Conservation (phyloP, 2,113 vertebrate species). For the Caranx ignobilis region DNA sequence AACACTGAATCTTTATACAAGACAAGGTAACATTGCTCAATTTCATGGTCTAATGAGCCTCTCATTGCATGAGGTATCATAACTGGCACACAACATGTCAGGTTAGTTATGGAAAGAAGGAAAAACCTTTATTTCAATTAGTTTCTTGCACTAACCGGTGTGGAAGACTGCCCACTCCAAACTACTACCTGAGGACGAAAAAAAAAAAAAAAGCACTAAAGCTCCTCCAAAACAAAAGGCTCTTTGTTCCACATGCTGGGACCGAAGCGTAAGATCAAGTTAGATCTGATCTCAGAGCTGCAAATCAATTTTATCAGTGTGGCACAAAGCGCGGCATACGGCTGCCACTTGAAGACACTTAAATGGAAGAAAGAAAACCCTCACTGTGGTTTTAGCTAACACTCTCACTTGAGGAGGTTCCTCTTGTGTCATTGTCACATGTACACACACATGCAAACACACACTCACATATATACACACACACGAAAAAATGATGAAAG, state of each 20-base stretch:
- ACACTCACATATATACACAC: neutral
- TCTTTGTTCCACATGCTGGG: neutral
- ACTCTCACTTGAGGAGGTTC: neutral
- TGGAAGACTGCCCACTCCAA: slow-evolving; percentile 44
- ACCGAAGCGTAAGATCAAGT: neutral
- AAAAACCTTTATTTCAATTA: slow-evolving; percentile 59
- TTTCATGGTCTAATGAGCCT: slow-evolving; percentile 76
- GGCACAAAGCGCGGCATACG: neutral
- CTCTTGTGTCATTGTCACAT: slow-evolving; percentile 8
- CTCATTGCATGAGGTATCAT: slow-evolving; percentile 63
- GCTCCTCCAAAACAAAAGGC: neutral
- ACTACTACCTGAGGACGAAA: slow-evolving; percentile 21
- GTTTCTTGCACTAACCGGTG: slow-evolving; percentile 40
- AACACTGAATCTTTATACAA: slow-evolving; percentile 24
- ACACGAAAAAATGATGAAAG: slow-evolving; percentile 22
- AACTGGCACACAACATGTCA: slow-evolving; percentile 62
- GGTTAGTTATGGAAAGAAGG: slow-evolving; percentile 47
- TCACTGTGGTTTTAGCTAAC: slow-evolving; percentile 2
- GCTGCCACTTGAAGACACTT: neutral
- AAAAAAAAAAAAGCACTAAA: neutral
- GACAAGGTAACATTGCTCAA: slow-evolving; percentile 70
- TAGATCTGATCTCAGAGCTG: neutral
- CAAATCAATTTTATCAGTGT: neutral
- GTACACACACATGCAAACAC: neutral
- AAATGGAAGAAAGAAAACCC: neutral